Conservation (phyloP, 2,888 invertebrate species). For the Ormyrus pomaceus region DNA sequence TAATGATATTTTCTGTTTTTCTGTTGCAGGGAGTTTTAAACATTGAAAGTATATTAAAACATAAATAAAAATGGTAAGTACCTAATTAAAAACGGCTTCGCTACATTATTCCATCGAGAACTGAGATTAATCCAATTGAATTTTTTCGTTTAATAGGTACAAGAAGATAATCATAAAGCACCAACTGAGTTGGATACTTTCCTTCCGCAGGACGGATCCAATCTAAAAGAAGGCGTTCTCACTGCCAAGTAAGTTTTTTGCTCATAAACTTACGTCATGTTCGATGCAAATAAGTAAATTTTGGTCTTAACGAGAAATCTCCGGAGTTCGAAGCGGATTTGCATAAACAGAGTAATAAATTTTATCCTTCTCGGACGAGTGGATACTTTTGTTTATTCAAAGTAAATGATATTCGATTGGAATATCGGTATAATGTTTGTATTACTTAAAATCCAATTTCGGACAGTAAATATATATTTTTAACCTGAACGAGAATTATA, state of each 20-base stretch:
- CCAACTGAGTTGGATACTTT: slow-evolving; percentile 90
- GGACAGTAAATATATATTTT: too few relatives aligned
- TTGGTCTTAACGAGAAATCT: background rate
- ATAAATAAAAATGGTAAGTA: slow-evolving; percentile 45
- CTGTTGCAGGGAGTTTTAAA: slow-evolving; percentile 41
- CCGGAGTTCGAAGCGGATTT: background rate
- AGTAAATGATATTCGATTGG: too few relatives aligned
- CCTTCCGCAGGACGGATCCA: slow-evolving; percentile 83
- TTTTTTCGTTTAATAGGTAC: slow-evolving; percentile 37
- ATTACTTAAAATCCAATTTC: too few relatives aligned
- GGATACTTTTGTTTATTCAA: too few relatives aligned
- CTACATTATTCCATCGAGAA: too few relatives aligned
- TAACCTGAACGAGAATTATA: too few relatives aligned
- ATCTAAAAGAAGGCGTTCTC: slow-evolving; percentile 68
- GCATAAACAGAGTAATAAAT: background rate
- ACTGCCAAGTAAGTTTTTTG: slow-evolving; percentile 67
- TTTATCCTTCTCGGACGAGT: too few relatives aligned
- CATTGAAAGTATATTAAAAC: slow-evolving; percentile 20
- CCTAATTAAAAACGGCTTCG: background rate
- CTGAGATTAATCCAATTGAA: too few relatives aligned
- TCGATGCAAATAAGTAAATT: background rate
- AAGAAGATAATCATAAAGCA: slow-evolving; percentile 65
- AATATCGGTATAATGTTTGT: too few relatives aligned
- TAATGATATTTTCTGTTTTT: background rate
- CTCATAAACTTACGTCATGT: background rate